Base-by-base conservation (phyloP, 2,888 invertebrate genomes). In the Automeris io region DNA sequence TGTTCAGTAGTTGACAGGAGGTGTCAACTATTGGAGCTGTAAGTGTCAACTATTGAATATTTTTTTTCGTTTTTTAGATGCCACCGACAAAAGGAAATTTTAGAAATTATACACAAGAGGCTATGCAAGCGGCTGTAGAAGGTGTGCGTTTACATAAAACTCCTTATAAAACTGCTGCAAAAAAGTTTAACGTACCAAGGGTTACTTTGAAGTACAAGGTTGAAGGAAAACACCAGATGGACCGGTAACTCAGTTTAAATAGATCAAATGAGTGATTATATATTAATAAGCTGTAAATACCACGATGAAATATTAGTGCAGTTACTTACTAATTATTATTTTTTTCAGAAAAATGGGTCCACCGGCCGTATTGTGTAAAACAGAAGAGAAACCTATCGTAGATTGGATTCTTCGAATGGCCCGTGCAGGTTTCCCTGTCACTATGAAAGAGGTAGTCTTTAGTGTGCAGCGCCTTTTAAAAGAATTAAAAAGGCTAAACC, bases 301-400 rank as follows among this genome's bases (percentile, higher is more conserved):
- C n/a, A n/a, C n/a, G n/a, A n/a, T n/a, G n/a, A n/a, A n/a, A n/a
- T n/a, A n/a, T n/a, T n/a, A n/a, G n/a, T n/a, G n/a, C n/a, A n/a
- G n/a, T n/a, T n/a, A n/a, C n/a, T n/a, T n/a, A n/a, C n/a, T n/a
- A n/a, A n/a, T n/a, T n/a, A n/a, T n/a, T n/a, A n/a, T n/a, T n/a
- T n/a, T n/a, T n/a, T n/a, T n/a, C n/a, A 40, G 52, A 39, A 48
- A 48, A 36, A 52, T 51, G 50, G 51, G 56, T 32, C 46, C 50
- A 5, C 11, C 49, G 16, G 43, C 46, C 24, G 45, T 51, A 23
- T 41, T 55, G 25, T 46, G 47, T 42, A 29, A 31, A 29, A 34
- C 46, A 45, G 50, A 53, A 40, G 50, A 49, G 43, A 24, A 38
- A 38, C 41, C 40, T 37, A 43, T 49, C 35, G 33, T 38, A 37